These are phyloP conservation scores for Aromia moschata DNA, from an alignment of 2,888 invertebrate species.

Conservation along the genomic window DNA sequence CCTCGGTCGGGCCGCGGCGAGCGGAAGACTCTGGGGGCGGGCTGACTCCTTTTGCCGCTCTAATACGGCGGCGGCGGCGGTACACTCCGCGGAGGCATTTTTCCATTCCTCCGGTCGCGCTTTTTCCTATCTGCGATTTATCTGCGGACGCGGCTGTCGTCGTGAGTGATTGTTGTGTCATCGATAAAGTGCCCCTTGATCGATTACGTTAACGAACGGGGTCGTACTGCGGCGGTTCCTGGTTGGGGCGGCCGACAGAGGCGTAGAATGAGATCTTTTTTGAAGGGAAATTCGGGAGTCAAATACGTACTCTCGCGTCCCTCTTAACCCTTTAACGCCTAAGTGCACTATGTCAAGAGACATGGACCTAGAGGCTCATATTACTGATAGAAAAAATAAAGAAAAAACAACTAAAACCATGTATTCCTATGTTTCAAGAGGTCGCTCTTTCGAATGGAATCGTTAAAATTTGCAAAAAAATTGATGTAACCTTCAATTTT, in stretches of 20 bases:
- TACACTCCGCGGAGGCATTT: conserved; percentile 42
- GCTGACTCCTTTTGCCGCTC: conserved; percentile 50
- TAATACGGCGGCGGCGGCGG: too few species aligned
- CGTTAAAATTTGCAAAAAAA: too few species aligned
- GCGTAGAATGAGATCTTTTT: neutral
- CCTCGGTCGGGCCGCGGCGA: conserved; percentile 37
- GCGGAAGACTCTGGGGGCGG: conserved; percentile 48
- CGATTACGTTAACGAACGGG: conserved; percentile 10
- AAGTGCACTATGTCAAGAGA: too few species aligned
- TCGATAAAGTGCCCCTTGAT: conserved; percentile 13
- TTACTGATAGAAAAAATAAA: too few species aligned
- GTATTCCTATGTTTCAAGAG: too few species aligned
- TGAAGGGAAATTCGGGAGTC: too few species aligned
- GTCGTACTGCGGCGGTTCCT: neutral
- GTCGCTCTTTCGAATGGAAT: too few species aligned
- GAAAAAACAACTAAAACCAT: too few species aligned
- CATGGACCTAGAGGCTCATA: too few species aligned
- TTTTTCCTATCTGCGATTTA: neutral
- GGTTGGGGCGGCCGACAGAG: neutral
- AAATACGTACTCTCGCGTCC: too few species aligned
- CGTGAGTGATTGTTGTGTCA: neutral
- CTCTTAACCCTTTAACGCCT: too few species aligned
- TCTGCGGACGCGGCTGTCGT: neutral
- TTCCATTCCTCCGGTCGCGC: conserved; percentile 15
- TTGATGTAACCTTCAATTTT: too few species aligned